Evolutionary conservation across 64 coral and sea anemone species (phyloP).

Genomic region (Exaiptasia diaphana): DNA sequence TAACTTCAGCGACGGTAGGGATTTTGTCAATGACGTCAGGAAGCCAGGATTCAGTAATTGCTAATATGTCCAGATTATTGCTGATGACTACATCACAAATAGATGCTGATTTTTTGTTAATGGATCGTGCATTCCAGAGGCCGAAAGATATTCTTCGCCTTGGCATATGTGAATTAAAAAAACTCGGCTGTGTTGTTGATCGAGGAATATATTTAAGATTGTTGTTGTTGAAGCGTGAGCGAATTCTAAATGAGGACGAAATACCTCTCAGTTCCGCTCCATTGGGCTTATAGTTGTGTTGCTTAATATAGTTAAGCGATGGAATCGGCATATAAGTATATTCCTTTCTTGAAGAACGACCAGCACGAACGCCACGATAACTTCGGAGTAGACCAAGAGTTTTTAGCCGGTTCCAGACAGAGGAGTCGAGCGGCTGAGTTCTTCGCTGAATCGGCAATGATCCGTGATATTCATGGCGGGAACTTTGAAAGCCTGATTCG

Average conservation of each 20-base stretch:
- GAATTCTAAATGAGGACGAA: background rate
- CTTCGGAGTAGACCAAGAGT: background rate
- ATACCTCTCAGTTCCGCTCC: background rate
- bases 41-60: slow-evolving; percentile 65
- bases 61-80: slow-evolving; percentile 43
- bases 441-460: background rate
- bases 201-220: background rate
- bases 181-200: background rate
- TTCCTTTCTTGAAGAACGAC: no score
- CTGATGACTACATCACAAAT: slow-evolving; percentile 58
- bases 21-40: slow-evolving; percentile 31
- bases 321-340: background rate
- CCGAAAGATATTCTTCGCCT: background rate
- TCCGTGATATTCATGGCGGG: background rate
- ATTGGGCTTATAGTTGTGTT: background rate
- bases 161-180: background rate
- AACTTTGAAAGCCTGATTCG: background rate
- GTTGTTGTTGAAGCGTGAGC: background rate
- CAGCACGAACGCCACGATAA: background rate
- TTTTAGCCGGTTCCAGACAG: background rate
- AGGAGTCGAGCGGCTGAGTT: background rate
- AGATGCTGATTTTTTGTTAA: slow-evolving; percentile 61
- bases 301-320: background rate
- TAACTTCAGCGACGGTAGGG: slow-evolving; percentile 55
- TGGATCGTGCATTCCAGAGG: slow-evolving; percentile 52